A percentile compares a stretch with the other conserved stretches of the same genome.
Evolutionary conservation across 2,113 vertebrate genomes (phyloP).

Genomic region (Elgaria multicarinata): DNA sequence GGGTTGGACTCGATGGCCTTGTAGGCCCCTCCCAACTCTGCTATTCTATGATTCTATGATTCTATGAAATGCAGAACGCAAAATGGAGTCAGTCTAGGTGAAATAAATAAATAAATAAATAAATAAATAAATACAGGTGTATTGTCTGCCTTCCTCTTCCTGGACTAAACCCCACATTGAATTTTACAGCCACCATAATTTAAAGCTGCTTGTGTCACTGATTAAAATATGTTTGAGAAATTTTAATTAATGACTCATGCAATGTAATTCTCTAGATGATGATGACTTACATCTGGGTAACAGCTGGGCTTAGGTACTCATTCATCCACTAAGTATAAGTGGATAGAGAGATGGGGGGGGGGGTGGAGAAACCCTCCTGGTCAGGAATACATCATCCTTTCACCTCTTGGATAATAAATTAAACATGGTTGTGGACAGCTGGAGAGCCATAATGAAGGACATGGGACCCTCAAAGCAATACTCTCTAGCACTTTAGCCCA

Average conservation of each 20-base stretch:
- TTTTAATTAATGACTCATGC: not conserved
- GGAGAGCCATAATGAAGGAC: constrained; percentile 34
- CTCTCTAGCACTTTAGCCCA: not conserved
- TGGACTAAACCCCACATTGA: not conserved
- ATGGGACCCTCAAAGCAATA: not conserved
- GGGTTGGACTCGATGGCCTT: no score
- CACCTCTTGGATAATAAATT: not conserved
- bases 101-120: no score
- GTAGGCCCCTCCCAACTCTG: no score
- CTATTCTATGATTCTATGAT: no score
- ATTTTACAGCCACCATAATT: accelerated
- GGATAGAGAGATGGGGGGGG: not conserved
- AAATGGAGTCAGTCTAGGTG: not conserved
- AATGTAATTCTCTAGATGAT: not conserved
- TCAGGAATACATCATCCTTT: not conserved
- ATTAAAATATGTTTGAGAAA: not conserved
- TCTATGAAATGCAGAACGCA: not conserved
- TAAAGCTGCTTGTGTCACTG: not conserved
- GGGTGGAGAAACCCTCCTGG: no score
- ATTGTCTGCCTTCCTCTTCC: not conserved
- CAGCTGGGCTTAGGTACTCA: not conserved
- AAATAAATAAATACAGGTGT: no score
- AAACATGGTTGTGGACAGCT: constrained; percentile 24
- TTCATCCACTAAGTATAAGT: not conserved
- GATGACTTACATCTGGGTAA: not conserved